phyloP scores from a whole-genome alignment of 2,113 vertebrate genomes.

The Sebastes schlegelii region DNA sequence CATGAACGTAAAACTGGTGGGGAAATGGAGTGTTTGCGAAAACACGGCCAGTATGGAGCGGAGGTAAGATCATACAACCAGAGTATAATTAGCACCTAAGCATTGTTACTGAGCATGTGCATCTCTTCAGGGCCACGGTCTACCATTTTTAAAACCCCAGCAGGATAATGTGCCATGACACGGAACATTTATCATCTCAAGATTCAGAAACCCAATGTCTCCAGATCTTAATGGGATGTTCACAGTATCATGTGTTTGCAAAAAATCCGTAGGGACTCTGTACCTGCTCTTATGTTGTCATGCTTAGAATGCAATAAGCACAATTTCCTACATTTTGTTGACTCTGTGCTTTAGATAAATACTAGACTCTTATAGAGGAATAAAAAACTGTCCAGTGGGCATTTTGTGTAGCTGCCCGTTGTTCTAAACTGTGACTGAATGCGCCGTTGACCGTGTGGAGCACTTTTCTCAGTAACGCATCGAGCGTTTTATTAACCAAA shows the following conservation, averaged over 20 bases:
- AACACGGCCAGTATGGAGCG: not conserved
- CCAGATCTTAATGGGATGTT: not conserved
- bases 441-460: not conserved
- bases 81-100: not conserved
- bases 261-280: not conserved
- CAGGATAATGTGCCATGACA: not conserved
- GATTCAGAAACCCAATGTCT: not conserved
- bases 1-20: not conserved
- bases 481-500: conserved; percentile 58
- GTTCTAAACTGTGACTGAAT: not conserved
- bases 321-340: not conserved
- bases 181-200: not conserved
- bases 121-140: not conserved
- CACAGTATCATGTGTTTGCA: not conserved
- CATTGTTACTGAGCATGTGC: not conserved
- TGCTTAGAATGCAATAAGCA: not conserved
- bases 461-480: conserved; percentile 1
- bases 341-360: not conserved
- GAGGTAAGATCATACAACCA: not conserved
- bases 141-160: not conserved
- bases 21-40: too few species aligned
- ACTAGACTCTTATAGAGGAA: not conserved
- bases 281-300: not conserved
- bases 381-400: not conserved
- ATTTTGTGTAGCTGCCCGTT: not conserved